A percentile compares a stretch with the other conserved stretches of the same genome.
phyloP scores from a whole-genome alignment of 2,797 vertebrate species.

The Etheostoma nigrum region DNA sequence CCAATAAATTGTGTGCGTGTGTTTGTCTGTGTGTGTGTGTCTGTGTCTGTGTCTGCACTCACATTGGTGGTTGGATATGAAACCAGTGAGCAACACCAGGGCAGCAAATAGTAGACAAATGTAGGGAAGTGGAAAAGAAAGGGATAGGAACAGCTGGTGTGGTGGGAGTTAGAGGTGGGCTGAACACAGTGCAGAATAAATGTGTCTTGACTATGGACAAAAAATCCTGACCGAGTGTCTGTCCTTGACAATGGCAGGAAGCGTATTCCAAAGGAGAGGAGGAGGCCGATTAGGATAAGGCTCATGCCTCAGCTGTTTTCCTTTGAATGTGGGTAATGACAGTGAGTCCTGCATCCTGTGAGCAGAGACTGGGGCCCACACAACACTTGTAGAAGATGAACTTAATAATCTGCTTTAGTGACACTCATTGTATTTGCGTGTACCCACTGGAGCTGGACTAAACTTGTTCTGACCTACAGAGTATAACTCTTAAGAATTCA shows the following conservation, averaged over 20 bases:
- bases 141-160: slow-evolving; percentile 69
- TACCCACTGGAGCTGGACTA: background rate
- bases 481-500: background rate
- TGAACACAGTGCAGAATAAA: slow-evolving; percentile 60
- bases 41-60: slow-evolving; percentile 21
- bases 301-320: slow-evolving; percentile 71
- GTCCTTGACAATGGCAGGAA: slow-evolving; percentile 75
- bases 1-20: slow-evolving; percentile 26
- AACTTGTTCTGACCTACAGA: background rate
- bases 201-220: slow-evolving; percentile 65
- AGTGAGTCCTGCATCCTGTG: slow-evolving; percentile 52
- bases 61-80: slow-evolving; percentile 42
- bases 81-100: slow-evolving; percentile 40
- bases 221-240: slow-evolving; percentile 64
- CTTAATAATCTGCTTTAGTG: slow-evolving; percentile 30
- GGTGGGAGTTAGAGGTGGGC: slow-evolving; percentile 64
- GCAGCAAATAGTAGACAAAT: slow-evolving; percentile 41
- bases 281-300: slow-evolving; percentile 54
- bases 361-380: slow-evolving; percentile 36
- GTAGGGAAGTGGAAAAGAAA: slow-evolving; percentile 41
- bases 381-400: slow-evolving; percentile 28
- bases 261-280: slow-evolving; percentile 58
- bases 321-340: slow-evolving; percentile 64
- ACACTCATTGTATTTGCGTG: slow-evolving; percentile 4
- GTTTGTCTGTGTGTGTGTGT: slow-evolving; percentile 31